A percentile compares a stretch with the other conserved stretches of the same genome.
These are phyloP conservation scores for Danio choprae DNA, from an alignment of 2,797 vertebrate species.

Conservation along the genomic window DNA sequence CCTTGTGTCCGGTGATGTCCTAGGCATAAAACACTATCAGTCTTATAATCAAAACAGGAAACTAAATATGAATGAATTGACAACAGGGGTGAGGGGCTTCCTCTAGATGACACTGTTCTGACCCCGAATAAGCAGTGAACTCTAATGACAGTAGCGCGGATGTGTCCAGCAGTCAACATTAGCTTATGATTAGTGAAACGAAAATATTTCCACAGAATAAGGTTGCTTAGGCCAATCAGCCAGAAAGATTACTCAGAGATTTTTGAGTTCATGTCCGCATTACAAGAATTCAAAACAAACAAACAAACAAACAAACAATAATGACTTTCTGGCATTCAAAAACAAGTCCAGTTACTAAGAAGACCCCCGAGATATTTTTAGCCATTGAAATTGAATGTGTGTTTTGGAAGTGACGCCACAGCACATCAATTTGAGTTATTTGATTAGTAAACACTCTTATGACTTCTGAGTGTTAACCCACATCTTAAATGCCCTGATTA, in stretches of 20 bases:
- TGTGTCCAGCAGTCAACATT: slow-evolving; percentile 28
- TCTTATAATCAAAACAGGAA: slow-evolving; percentile 52
- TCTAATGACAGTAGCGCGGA: slow-evolving; percentile 24
- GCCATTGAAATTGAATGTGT: not conserved
- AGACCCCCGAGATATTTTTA: slow-evolving; percentile 17
- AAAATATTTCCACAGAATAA: slow-evolving; percentile 44
- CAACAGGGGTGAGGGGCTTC: slow-evolving; percentile 12
- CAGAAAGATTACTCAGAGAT: slow-evolving; percentile 12
- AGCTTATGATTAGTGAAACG: slow-evolving; percentile 32
- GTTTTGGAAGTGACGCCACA: slow-evolving; percentile 14
- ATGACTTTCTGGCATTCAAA: not conserved
- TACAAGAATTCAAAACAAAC: slow-evolving; percentile 8
- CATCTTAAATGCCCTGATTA: not conserved
- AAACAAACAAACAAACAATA: slow-evolving; percentile 21
- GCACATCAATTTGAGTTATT: not conserved
- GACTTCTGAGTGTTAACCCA: not conserved
- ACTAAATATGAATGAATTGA: slow-evolving; percentile 28
- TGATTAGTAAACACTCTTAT: slow-evolving; percentile 7
- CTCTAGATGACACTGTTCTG: slow-evolving; percentile 35
- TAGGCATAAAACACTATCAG: slow-evolving; percentile 8
- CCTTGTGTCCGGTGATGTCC: slow-evolving; percentile 12
- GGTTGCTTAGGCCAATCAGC: not conserved
- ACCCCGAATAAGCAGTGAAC: slow-evolving; percentile 39
- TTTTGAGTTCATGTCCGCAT: slow-evolving; percentile 28
- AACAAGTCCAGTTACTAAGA: not conserved